Evolutionary conservation across 2,113 vertebrate genomes (phyloP).

Genomic region (Tenrec ecaudatus): DNA sequence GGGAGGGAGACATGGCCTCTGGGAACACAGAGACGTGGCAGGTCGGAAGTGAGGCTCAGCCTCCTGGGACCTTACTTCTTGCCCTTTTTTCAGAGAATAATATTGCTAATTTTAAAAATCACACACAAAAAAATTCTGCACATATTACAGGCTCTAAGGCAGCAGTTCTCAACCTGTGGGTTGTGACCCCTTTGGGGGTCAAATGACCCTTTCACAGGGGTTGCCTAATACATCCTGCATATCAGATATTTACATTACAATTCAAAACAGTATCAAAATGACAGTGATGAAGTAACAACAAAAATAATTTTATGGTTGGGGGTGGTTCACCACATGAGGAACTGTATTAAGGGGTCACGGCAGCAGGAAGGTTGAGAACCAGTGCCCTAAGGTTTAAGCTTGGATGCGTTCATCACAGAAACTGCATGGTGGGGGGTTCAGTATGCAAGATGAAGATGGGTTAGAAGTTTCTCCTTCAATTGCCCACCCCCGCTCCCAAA

Average conservation of each 20-base stretch:
- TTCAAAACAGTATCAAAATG: too few species aligned
- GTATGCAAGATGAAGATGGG: neutral
- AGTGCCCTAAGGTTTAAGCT: neutral
- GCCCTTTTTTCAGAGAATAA: constrained; percentile 40
- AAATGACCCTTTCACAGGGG: too few species aligned
- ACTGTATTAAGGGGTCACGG: too few species aligned
- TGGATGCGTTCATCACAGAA: neutral
- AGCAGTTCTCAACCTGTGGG: too few species aligned
- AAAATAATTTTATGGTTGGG: too few species aligned
- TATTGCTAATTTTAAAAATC: neutral
- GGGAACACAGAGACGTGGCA: neutral
- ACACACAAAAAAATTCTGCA: neutral
- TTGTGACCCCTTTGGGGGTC: too few species aligned
- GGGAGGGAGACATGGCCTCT: constrained; percentile 37
- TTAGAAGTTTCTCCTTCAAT: constrained; percentile 13
- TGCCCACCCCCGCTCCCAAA: neutral
- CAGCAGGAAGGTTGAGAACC: too few species aligned
- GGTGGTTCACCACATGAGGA: too few species aligned
- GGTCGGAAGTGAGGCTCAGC: neutral
- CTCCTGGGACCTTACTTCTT: neutral
- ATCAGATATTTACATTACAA: too few species aligned
- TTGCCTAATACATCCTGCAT: too few species aligned
- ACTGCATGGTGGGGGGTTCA: neutral
- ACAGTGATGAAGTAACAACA: too few species aligned
- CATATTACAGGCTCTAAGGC: neutral